Base-by-base conservation (phyloP, 2,888 invertebrate genomes). In the Agrochola lychnidis region DNA sequence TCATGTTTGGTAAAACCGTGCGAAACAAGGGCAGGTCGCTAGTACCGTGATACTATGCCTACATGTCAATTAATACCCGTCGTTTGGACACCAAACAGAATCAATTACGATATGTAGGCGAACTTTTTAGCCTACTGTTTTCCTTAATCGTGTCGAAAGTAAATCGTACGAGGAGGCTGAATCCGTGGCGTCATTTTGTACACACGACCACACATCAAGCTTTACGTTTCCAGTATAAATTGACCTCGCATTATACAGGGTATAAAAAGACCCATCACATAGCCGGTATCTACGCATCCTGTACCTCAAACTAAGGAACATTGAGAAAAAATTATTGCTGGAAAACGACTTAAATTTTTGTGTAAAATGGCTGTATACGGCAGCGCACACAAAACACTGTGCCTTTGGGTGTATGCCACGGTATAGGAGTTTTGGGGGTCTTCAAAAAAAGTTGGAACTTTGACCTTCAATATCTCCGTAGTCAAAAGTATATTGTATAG, bases 111-210 rank as follows among this genome's bases (percentile, higher is more conserved):
- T 42, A 36, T 61, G 66, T 67, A 56, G 83, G 79, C 48, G 61
- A 70, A 53, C 16, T 67, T 80, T 75, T 67, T 66, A 12, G 4
- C 5, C 59, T 14, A 69, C 68, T 72, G 66, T 84, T 75, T 78
- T 77, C 59, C n/a, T 59, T 71, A 86, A 69, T 63, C 56, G 62
- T 77, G 84, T 76, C 64, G 59, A 79, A 79, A 86, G 71, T 81
- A 77, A 83, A 83, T 88, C 78, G 73, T 79, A 70, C 12, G 10
- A 53, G 61, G 62, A 69, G 64, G 63, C 62, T 78, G 70, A 64
- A 61, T 78, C n/a, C n/a, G 40, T 22, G 14, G 40, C 48, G 53
- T 56, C 45, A 76, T 81, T 78, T 73, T 48, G 19, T 59, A 72
- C 56, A n/a, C 0, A 56, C 16, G 57, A 36, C 9, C 10, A 36